phyloP scores from a whole-genome alignment of 2,888 invertebrate genomes.

The Idaea dimidiata region DNA sequence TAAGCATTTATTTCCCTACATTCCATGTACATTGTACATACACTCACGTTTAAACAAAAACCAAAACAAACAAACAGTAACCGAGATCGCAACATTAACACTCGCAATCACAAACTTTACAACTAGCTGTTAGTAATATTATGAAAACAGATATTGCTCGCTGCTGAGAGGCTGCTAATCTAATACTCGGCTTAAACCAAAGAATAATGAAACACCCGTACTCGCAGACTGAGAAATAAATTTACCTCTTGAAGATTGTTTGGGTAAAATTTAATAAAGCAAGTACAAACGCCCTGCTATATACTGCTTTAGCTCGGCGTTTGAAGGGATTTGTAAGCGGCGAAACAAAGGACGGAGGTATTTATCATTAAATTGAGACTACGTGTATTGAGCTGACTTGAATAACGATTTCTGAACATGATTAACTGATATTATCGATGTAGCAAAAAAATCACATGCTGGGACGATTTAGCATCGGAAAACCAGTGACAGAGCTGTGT shows the following conservation, averaged over 20 bases:
- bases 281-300: conserved; percentile 58
- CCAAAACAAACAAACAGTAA: background rate
- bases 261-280: conserved; percentile 69
- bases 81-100: conserved; percentile 16
- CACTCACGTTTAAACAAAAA: background rate
- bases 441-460: too few species aligned
- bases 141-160: conserved; percentile 32
- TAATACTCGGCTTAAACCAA: conserved; percentile 50
- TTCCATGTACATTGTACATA: background rate
- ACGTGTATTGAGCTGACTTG: conserved; percentile 14
- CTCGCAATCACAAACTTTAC: conserved; percentile 30
- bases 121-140: conserved; percentile 27
- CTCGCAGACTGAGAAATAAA: conserved; percentile 62
- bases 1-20: too few species aligned
- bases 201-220: conserved; percentile 56
- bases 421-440: too few species aligned
- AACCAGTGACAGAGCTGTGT: too few species aligned
- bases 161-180: conserved; percentile 51
- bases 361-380: conserved; percentile 62
- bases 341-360: conserved; percentile 47
- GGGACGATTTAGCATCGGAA: too few species aligned
- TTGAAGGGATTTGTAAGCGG: conserved; percentile 63
- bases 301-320: conserved; percentile 54
- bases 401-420: too few species aligned
- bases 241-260: conserved; percentile 56